Evolutionary conservation across 2,113 vertebrate genomes (phyloP), one percentile per base, ranked within the genome.

Genomic region (Passer montanus): DNA sequence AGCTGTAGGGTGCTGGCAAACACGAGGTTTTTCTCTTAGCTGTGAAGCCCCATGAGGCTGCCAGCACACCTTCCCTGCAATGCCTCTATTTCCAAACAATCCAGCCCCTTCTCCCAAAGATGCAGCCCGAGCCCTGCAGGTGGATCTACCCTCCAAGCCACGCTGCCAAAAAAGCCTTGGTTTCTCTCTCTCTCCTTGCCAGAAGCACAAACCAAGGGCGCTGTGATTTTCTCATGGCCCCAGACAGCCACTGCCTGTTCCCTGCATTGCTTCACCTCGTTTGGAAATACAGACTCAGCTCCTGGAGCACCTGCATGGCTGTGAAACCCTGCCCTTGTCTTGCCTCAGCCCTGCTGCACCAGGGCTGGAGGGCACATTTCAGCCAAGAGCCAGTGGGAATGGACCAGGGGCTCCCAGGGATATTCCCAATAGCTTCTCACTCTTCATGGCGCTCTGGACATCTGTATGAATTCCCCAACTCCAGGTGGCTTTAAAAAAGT

Each of bases 1-100:
- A 64, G 37, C 28, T 58, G 10, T 24, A 41, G 47, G n/a, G 55
- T 5, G 14, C 63, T 62, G 20, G 3, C 41, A 55, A 77, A 80
- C 16, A 58, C 0, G 0, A 66, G 37, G 11, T 8, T 56, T 49
- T 70, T 86, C 78, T 9, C 0, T 58, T 9, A 28, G 11, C 52
- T 79, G 14, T 53, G 44, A 66, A 46, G 44, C 27, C 16, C 37
- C 3, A 0, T 0, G 39, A 69, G 39, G 49, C 68, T 56, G 21
- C 50, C 28, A 3, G 31, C 14, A 83, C 43, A 69, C 8, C 46
- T 27, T 35, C 31, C 33, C 37, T 27, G 2, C 49, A 41, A 28
- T 41, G 58, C 33, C 66, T 47, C 39, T 14, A 6, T 5, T 75
- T 47, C 53, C 62, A 73, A 69, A 82, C 15, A 76, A 58, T 15